Conservation (phyloP, 2,797 vertebrate genomes). For the Mionectes olivaceus region DNA sequence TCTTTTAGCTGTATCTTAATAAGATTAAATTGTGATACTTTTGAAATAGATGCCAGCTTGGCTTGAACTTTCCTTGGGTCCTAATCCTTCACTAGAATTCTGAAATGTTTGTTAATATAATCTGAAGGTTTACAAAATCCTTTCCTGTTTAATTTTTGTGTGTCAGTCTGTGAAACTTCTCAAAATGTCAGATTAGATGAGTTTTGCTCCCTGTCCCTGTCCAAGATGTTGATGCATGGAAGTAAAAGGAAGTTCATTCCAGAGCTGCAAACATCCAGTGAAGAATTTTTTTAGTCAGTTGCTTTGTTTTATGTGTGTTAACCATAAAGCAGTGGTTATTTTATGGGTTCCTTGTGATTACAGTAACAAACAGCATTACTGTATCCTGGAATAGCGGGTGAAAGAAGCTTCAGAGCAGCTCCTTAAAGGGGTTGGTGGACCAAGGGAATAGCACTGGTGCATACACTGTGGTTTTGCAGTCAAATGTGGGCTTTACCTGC, state of each 20-base stretch:
- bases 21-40: not conserved
- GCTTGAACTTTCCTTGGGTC: not conserved
- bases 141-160: slow-evolving; percentile 30
- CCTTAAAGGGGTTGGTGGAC: not conserved
- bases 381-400: not conserved
- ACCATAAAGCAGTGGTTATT: not conserved
- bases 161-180: not conserved
- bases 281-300: not conserved
- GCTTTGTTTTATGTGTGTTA: not conserved
- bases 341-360: not conserved
- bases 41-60: not conserved
- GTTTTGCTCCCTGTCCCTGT: not conserved
- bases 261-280: not conserved
- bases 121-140: not conserved
- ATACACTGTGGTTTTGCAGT: not conserved
- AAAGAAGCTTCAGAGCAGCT: not conserved
- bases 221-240: not conserved
- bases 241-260: slow-evolving; percentile 4
- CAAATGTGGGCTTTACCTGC: not conserved
- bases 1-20: not conserved
- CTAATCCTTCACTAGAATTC: not conserved
- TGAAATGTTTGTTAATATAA: not conserved
- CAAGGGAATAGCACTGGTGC: not conserved
- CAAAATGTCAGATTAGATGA: not conserved
- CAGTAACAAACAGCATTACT: not conserved